Evolutionary conservation across 1,140 invertebrate species (phyloP).

Genomic region (Macrotrachela quadricornifera): DNA sequence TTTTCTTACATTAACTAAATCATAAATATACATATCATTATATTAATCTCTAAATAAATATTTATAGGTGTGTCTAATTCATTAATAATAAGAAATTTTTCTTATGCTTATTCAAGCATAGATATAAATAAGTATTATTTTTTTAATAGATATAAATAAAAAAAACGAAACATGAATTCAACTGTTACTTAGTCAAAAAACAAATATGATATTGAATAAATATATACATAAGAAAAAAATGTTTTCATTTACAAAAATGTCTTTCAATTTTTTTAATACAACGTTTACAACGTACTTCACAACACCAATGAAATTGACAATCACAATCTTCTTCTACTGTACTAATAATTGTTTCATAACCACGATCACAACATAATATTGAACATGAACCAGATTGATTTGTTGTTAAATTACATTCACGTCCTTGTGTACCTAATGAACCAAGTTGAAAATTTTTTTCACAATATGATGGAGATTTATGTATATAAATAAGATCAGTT

Average conservation of each 20-base stretch:
- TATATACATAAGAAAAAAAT: too few relatives aligned
- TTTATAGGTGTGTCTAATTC: too few relatives aligned
- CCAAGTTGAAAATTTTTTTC: slow-evolving; percentile 43
- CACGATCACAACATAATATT: slow-evolving; percentile 36
- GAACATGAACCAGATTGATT: slow-evolving; percentile 30
- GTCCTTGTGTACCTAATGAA: slow-evolving; percentile 25
- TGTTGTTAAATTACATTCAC: slow-evolving; percentile 31
- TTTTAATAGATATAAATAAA: too few relatives aligned
- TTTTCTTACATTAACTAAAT: too few relatives aligned
- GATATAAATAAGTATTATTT: too few relatives aligned
- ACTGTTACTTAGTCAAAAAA: too few relatives aligned
- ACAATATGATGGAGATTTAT: slow-evolving; percentile 66
- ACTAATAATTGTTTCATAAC: slow-evolving; percentile 26
- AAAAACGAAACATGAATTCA: too few relatives aligned
- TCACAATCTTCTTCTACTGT: slow-evolving; percentile 57
- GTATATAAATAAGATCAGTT: slow-evolving; percentile 64
- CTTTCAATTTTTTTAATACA: slow-evolving; percentile 29
- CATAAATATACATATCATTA: too few relatives aligned
- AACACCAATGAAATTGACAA: slow-evolving; percentile 36
- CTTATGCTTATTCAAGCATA: too few relatives aligned
- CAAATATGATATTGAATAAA: too few relatives aligned
- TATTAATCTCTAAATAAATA: too few relatives aligned
- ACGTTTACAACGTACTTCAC: slow-evolving; percentile 30
- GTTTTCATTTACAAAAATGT: slow-evolving; percentile 27
- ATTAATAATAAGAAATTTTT: too few relatives aligned